Base-by-base conservation (phyloP, 2,888 invertebrate genomes). In the Eupithecia subumbrata region DNA sequence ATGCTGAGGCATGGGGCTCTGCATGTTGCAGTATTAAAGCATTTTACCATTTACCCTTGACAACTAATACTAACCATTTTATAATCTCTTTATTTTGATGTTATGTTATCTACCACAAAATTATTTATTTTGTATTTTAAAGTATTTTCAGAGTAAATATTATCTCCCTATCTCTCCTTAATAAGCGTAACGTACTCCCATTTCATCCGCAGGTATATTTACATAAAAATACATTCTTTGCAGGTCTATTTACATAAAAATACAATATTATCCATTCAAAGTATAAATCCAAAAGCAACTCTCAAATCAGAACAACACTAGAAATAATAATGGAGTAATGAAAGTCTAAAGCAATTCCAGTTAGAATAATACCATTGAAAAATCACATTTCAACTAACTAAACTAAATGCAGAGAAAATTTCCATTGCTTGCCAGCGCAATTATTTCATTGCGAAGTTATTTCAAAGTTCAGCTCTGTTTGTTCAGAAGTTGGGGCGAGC, bases 331-430 rank as follows among this genome's bases (percentile, higher is more conserved):
- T 4, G 11, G 11, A 22, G 52, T 11, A 56, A 56, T 56, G 16
- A 30, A 63, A 30, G 8, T 30, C 25, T 2, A 30, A 30, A 30
- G 63, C 64, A 34, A 64, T 34, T 64, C 30, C 18, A 64, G n/a
- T 11, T 34, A 52, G 16, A 52, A 52, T 40, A 52, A 69, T 8
- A 40, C 40, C 12, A 67, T 22, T 40, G 66, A 67, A 67, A 67
- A 67, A 67, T 67, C 67, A 40, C 67, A n/a, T 67, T 37, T 64
- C 18, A 64, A 64, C 8, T 18, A 34, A 40, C 34, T n/a, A n/a
- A 64, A 64, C 25, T 64, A 64, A 64, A 40, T n/a, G 67, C 18
- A 12, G 40, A 67, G 67, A 37, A 64, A 67, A 67, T 67, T 67
- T 40, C n/a, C 67, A 67, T 67, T 40, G 37, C 67, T 12, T 22